These are phyloP conservation scores for Sylvilagus bachmani DNA, from an alignment of 2,113 vertebrate species.

Conservation along the genomic window DNA sequence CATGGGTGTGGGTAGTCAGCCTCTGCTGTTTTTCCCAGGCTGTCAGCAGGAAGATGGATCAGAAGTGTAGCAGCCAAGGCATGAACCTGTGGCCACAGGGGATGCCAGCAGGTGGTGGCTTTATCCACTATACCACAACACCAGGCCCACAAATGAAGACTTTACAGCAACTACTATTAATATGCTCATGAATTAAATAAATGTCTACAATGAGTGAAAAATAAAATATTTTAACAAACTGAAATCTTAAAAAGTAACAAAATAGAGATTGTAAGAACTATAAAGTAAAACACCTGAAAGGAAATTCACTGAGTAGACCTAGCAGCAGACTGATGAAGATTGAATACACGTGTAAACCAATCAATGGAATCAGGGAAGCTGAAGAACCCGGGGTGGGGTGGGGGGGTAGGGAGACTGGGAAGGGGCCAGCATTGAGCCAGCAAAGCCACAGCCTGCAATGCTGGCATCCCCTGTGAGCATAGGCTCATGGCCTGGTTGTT, in stretches of 20 bases:
- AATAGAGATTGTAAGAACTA: neutral
- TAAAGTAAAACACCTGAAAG: conserved; percentile 14
- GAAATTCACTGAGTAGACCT: neutral
- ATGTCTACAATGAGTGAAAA: neutral
- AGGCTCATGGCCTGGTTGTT: too few relatives aligned
- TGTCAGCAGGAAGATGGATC: too few relatives aligned
- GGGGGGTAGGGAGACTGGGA: neutral
- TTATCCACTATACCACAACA: too few relatives aligned
- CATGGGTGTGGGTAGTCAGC: too few relatives aligned
- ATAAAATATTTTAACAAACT: neutral
- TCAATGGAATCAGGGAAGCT: neutral
- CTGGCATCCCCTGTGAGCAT: too few relatives aligned
- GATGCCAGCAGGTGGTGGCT: too few relatives aligned
- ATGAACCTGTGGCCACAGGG: too few relatives aligned
- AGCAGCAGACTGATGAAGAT: neutral
- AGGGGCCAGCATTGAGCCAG: too few relatives aligned
- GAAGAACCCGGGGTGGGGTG: neutral
- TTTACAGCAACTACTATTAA: neutral
- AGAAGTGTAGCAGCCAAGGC: too few relatives aligned
- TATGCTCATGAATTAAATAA: neutral
- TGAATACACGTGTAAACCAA: neutral
- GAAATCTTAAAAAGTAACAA: conserved; percentile 16
- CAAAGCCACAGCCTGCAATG: too few relatives aligned
- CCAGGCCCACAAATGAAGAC: too few relatives aligned
- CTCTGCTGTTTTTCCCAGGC: too few relatives aligned